Evolutionary conservation across 2,113 vertebrate genomes (phyloP).

Genomic region (Astur gentilis): DNA sequence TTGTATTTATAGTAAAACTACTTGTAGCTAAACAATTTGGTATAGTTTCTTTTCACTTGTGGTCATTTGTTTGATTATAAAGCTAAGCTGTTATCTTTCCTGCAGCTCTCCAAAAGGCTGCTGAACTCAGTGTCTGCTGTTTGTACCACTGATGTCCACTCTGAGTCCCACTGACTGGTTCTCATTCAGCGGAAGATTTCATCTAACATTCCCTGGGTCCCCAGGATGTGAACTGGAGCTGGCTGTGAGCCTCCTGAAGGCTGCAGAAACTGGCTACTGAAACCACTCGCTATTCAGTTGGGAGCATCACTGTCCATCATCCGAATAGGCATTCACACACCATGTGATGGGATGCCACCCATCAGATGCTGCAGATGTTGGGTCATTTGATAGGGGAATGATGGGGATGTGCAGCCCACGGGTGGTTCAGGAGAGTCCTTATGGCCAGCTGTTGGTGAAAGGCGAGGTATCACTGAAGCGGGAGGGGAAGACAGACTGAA

Average conservation of each 20-base stretch:
- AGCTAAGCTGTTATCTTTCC: background rate
- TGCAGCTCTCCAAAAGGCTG: background rate
- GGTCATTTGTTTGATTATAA: background rate
- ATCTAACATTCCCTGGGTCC: background rate
- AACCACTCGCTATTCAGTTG: background rate
- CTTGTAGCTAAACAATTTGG: background rate
- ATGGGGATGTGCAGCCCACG: too few species aligned
- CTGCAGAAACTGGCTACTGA: background rate
- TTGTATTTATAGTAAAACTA: background rate
- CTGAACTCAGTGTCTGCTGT: background rate
- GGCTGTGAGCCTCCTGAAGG: background rate
- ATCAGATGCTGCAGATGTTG: background rate
- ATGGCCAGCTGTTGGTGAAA: background rate
- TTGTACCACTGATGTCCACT: background rate
- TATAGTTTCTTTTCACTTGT: background rate
- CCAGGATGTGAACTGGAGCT: background rate
- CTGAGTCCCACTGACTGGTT: background rate
- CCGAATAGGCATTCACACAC: accelerated
- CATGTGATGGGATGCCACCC: background rate
- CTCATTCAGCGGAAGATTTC: background rate
- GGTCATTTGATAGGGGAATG: accelerated
- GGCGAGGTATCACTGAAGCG: background rate
- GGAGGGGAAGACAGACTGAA: background rate
- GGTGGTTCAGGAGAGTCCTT: background rate
- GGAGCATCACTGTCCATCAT: background rate